Conservation (phyloP, 1,140 invertebrate species). For the Conus betulinus region DNA sequence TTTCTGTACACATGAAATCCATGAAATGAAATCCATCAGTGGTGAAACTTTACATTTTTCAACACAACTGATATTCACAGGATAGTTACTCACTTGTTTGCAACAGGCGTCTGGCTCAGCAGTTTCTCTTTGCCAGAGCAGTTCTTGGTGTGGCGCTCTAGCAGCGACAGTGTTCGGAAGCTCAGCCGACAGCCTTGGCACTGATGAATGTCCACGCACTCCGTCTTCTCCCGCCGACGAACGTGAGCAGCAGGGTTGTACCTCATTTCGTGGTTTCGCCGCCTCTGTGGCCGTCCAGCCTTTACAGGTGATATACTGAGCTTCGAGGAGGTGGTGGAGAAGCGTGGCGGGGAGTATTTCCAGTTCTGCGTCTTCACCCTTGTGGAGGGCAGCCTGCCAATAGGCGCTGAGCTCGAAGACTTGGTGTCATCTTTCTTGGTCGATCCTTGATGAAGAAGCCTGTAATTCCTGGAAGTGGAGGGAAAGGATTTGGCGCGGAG, state of each 20-base stretch:
- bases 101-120: conserved; percentile 55
- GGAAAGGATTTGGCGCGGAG: background rate
- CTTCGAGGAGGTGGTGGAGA: background rate
- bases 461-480: background rate
- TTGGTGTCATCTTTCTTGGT: background rate
- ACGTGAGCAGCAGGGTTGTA: conserved; percentile 69
- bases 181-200: conserved; percentile 67
- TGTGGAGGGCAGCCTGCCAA: background rate
- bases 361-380: background rate
- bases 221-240: conserved; percentile 61
- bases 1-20: too few species aligned
- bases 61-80: too few species aligned
- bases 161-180: conserved; percentile 64
- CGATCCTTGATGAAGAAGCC: background rate
- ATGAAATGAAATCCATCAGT: too few species aligned
- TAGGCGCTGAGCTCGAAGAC: background rate
- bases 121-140: conserved; percentile 66
- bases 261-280: conserved; percentile 52
- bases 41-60: too few species aligned
- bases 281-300: conserved; percentile 29
- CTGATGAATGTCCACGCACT: conserved; percentile 66
- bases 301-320: background rate
- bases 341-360: conserved; percentile 2
- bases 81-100: conserved; percentile 45
- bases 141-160: conserved; percentile 68